Conservation (phyloP, 2,888 invertebrate genomes). For the Xestoiulus laeticollis region DNA sequence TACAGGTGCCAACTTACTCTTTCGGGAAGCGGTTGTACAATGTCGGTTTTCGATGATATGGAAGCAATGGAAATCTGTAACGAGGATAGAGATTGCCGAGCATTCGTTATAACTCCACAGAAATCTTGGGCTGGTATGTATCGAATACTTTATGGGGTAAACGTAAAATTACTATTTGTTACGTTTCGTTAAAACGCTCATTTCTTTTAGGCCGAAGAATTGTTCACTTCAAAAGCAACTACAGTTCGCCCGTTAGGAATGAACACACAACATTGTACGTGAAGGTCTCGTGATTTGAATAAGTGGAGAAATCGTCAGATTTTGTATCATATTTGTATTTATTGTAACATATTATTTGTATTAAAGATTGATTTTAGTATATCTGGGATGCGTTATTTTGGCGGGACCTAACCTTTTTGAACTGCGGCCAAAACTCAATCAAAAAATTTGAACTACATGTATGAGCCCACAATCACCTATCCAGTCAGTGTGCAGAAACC, state of each 20-base stretch:
- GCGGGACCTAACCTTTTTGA: no score
- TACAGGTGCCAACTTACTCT: conserved; percentile 63
- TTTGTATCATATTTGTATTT: background rate
- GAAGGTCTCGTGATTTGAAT: conserved; percentile 45
- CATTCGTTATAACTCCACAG: conserved; percentile 62
- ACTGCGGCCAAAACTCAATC: no score
- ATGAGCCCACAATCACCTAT: no score
- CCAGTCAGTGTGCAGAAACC: no score
- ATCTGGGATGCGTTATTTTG: background rate
- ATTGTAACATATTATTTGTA: conserved; percentile 20
- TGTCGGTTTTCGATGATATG: conserved; percentile 62
- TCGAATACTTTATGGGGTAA: background rate
- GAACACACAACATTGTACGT: conserved; percentile 55
- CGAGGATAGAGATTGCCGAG: conserved; percentile 61
- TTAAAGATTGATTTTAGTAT: conserved; percentile 36
- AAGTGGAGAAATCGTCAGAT: background rate
- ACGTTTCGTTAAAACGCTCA: background rate
- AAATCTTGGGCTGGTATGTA: conserved; percentile 63
- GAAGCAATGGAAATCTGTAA: conserved; percentile 64
- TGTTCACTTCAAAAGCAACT: conserved; percentile 61
- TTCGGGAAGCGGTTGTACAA: conserved; percentile 62
- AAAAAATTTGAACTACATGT: no score
- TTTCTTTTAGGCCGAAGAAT: conserved; percentile 60
- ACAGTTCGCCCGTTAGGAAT: conserved; percentile 54
- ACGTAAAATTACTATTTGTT: conserved; percentile 3